Conservation (phyloP, 2,888 invertebrate species). For the Cephus pulcher region DNA sequence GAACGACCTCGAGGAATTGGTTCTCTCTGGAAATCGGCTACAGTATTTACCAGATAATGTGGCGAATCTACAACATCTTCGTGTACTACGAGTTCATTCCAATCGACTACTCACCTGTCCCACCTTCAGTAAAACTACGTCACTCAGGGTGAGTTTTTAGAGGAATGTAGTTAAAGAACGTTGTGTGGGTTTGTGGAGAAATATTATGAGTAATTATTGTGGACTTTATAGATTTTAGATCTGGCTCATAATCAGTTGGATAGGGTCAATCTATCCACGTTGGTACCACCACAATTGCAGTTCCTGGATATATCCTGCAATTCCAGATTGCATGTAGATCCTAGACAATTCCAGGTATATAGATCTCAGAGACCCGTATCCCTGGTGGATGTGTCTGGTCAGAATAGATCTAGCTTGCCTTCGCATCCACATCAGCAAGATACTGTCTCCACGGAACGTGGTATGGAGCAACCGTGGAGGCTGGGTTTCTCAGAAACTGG, state of each 20-base stretch:
- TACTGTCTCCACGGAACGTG: slow-evolving; percentile 67
- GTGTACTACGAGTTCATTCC: slow-evolving; percentile 84
- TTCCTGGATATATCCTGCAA: slow-evolving; percentile 89
- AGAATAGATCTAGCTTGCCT: slow-evolving; percentile 77
- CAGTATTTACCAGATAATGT: slow-evolving; percentile 81
- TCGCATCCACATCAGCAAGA: slow-evolving; percentile 65
- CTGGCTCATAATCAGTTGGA: slow-evolving; percentile 88
- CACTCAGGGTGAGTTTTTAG: slow-evolving; percentile 71
- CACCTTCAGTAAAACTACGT: slow-evolving; percentile 79
- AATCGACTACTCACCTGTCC: slow-evolving; percentile 83
- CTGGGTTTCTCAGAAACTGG: slow-evolving; percentile 89
- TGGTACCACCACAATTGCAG: slow-evolving; percentile 85
- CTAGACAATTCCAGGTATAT: slow-evolving; percentile 83
- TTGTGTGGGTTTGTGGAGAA: background rate
- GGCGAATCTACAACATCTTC: slow-evolving; percentile 77
- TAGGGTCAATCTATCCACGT: slow-evolving; percentile 78
- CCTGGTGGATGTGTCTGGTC: slow-evolving; percentile 86
- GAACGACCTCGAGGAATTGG: slow-evolving; percentile 84
- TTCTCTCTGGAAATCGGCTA: slow-evolving; percentile 85
- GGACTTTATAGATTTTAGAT: slow-evolving; percentile 72
- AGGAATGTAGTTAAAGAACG: background rate
- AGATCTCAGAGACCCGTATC: slow-evolving; percentile 84
- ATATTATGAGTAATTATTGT: background rate
- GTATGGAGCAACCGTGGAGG: slow-evolving; percentile 78
- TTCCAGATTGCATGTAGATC: slow-evolving; percentile 83